Conservation (phyloP, 2,888 invertebrate species). For the Argyresthia albistria region DNA sequence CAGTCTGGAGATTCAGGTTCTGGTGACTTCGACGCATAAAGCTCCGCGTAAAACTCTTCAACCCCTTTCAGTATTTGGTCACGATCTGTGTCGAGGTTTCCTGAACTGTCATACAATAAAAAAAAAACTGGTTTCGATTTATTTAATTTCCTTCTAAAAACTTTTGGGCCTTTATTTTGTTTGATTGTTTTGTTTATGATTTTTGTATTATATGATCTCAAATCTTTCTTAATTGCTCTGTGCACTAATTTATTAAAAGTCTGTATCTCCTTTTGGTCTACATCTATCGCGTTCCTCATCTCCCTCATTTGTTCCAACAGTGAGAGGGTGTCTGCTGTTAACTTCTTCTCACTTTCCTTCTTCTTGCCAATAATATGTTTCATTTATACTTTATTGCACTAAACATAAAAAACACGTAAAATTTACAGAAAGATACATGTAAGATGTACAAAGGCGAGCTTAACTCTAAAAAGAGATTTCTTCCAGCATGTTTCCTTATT, state of each 20-base stretch:
- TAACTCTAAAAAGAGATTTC: too few species aligned
- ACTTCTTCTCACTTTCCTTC: not conserved
- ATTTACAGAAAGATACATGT: too few species aligned
- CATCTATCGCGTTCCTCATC: not conserved
- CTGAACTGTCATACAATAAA: not conserved
- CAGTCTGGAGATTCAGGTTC: not conserved
- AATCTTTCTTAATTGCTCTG: not conserved
- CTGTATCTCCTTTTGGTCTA: not conserved
- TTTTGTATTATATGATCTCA: not conserved
- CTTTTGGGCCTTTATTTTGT: not conserved
- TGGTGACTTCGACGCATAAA: not conserved
- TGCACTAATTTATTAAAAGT: not conserved
- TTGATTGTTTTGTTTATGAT: not conserved
- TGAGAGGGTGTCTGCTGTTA: not conserved
- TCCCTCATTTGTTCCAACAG: not conserved
- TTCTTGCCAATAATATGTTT: too few species aligned
- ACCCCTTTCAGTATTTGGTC: not conserved
- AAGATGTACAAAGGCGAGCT: too few species aligned
- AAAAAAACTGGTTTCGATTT: not conserved
- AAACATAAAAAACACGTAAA: too few species aligned
- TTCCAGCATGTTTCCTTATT: not conserved
- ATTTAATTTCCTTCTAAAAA: not conserved
- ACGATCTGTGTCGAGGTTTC: not conserved
- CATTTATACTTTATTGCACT: too few species aligned
- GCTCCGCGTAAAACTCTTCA: not conserved